A percentile compares a stretch with the other conserved stretches of the same genome.
These are phyloP conservation scores for Alethe diademata DNA, from an alignment of 2,113 vertebrate genomes.

Conservation along the genomic window DNA sequence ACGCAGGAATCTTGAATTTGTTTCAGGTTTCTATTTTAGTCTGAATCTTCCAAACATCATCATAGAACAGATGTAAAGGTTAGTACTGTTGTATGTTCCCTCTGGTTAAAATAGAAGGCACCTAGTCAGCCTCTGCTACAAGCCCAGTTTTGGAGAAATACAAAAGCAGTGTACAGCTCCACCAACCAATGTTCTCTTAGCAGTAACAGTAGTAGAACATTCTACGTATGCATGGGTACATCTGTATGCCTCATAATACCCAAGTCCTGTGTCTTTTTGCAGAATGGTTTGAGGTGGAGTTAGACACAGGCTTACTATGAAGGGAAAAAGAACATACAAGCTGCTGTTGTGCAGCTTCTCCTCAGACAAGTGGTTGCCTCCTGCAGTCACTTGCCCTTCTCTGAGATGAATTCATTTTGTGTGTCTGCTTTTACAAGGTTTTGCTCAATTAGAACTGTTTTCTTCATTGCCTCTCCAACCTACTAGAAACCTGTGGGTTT, in stretches of 20 bases:
- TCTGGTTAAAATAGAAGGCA: background rate
- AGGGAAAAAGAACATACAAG: background rate
- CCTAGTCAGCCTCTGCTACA: background rate
- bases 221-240: fast-evolving
- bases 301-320: background rate
- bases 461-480: background rate
- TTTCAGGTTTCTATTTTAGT: background rate
- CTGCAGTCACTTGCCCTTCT: background rate
- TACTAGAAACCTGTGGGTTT: background rate
- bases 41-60: background rate
- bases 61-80: background rate
- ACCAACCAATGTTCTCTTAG: background rate
- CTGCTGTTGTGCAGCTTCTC: background rate
- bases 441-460: background rate
- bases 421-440: background rate
- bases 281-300: background rate
- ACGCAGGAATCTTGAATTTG: background rate
- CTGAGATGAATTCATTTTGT: background rate
- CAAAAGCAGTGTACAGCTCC: background rate
- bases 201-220: background rate
- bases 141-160: background rate
- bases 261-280: background rate
- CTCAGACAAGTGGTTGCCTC: background rate
- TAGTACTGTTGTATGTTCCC: background rate
- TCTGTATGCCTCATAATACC: background rate